Percentiles rank a stretch among this genome's conserved stretches.
phyloP scores from a whole-genome alignment of 2,113 vertebrate species.

The Trematomus loennbergii region DNA sequence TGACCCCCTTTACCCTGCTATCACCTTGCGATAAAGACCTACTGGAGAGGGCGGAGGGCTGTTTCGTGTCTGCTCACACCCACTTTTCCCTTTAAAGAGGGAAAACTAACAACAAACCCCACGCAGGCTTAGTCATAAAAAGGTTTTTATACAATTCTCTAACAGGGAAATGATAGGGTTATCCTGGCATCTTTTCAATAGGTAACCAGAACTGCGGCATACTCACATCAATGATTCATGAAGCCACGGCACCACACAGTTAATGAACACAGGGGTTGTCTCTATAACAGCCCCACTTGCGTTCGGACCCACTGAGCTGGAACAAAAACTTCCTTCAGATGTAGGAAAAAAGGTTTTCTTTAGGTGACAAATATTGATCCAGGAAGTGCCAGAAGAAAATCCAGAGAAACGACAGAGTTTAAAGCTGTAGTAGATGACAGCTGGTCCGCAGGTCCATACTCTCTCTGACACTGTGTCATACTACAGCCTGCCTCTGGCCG shows the following conservation, averaged over 20 bases:
- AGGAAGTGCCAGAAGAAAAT: constrained; percentile 51
- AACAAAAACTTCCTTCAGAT: constrained; percentile 48
- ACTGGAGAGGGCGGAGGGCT: constrained; percentile 51
- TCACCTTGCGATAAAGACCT: constrained; percentile 77
- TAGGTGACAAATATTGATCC: constrained; percentile 28
- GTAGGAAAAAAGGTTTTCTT: constrained; percentile 34
- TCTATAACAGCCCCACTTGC: constrained; percentile 72
- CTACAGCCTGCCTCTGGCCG: constrained; percentile 65
- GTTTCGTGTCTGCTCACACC: constrained; percentile 72
- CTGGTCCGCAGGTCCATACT: constrained; percentile 58
- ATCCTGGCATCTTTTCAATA: constrained; percentile 45
- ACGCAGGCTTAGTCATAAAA: constrained; percentile 27
- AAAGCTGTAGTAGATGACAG: constrained; percentile 52
- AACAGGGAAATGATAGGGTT: constrained; percentile 37
- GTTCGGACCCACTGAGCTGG: constrained; percentile 44
- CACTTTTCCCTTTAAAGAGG: constrained; percentile 58
- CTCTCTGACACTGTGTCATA: constrained; percentile 69
- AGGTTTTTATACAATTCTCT: constrained; percentile 26
- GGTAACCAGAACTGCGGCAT: constrained; percentile 67
- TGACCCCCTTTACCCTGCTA: constrained; percentile 64
- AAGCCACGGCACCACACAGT: constrained; percentile 55
- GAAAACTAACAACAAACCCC: constrained; percentile 57
- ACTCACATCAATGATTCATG: constrained; percentile 75
- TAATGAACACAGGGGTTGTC: constrained; percentile 66
- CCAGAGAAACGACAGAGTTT: constrained; percentile 50